Base-by-base conservation (phyloP, 2,888 invertebrate genomes). In the Drosophila mulleri region DNA sequence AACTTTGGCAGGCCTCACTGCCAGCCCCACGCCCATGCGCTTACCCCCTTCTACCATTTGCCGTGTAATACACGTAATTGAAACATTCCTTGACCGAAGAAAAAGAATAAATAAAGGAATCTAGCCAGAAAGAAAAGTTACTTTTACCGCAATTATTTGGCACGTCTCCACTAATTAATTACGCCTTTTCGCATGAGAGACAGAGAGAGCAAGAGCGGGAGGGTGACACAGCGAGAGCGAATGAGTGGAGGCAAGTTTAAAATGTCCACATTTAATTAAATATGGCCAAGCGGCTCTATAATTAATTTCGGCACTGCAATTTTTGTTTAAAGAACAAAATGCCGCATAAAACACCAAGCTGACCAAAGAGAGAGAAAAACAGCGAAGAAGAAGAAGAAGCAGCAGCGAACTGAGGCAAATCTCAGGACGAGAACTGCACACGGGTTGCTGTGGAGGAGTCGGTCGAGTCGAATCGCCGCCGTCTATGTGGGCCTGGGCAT, bases 81-180 rank as follows among this genome's bases (percentile, higher is more conserved):
- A 84, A 84, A 83, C 86, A 83, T 85, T 85, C 86, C 73, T 85
- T 83, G 86, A 83, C 86, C 88, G 71, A 60, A 65, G 44, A 80
- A 12, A 50, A 50, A 50, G 29, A 50, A 50, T 50, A 50, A 71
- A 75, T 78, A 75, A 59, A 72, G 72, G 78, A 82, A 82, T 79
- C 70, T 79, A 61, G 67, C 65, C 63, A 67, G 72, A 82, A 78
- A 67, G 67, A 83, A 86, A 83, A 88, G 83, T 83, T 85, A 83
- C 88, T 85, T 83, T 68, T 76, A 58, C 83, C 78, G 83, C 83
- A 83, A 83, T 85, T 85, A 85, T 85, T 88, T 85, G 73, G 82
- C 84, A 88, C 89, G 82, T 84, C 84, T 82, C 75, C 72, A 86
- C 89, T 85, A 88, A 85, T 85, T 85, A 85, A 85, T 85, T 85